Percentiles rank a stretch among this genome's conserved stretches.
Conservation (phyloP, 2,113 vertebrate genomes). For the Neolamprologus falcicula region DNA sequence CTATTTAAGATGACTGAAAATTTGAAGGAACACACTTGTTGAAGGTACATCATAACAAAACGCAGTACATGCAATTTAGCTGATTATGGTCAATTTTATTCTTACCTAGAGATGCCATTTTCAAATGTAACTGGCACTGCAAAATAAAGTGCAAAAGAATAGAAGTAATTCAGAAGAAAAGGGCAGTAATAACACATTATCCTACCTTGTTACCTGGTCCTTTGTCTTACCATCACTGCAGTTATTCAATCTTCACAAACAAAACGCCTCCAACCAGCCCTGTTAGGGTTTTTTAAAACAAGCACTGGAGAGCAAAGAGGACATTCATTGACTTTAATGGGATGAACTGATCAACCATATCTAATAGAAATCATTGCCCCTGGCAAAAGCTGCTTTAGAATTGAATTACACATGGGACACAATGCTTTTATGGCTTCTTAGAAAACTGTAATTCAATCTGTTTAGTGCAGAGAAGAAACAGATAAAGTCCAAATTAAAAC, state of each 20-base stretch:
- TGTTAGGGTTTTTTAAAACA: constrained; percentile 75
- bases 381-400: constrained; percentile 72
- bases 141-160: constrained; percentile 1
- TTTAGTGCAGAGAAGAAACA: constrained; percentile 72
- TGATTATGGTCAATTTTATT: neutral
- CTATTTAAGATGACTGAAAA: neutral
- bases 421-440: constrained; percentile 79
- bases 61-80: neutral
- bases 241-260: constrained; percentile 71
- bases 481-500: constrained; percentile 67
- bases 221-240: constrained; percentile 56
- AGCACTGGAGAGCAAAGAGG: constrained; percentile 73
- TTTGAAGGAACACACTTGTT: neutral
- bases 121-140: neutral
- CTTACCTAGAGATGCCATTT: neutral
- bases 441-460: constrained; percentile 78
- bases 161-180: constrained; percentile 24
- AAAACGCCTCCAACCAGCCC: constrained; percentile 67
- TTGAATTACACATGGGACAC: constrained; percentile 76
- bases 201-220: constrained; percentile 47
- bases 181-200: constrained; percentile 51
- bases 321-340: constrained; percentile 80
- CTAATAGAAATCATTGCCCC: constrained; percentile 79
- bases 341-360: constrained; percentile 80
- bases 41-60: neutral